Conservation (phyloP, 1,140 invertebrate genomes). For the Paraescarpia echinospica region DNA sequence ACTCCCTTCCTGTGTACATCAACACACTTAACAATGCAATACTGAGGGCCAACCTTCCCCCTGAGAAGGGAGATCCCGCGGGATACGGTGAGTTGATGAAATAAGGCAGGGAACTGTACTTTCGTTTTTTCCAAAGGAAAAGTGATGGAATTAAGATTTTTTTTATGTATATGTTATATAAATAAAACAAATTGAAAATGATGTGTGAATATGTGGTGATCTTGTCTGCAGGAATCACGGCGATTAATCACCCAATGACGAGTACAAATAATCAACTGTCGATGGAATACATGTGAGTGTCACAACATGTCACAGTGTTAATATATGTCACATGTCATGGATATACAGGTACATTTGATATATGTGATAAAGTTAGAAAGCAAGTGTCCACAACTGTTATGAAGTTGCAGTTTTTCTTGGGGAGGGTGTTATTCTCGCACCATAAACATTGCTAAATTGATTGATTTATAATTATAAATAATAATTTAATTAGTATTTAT, state of each 20-base stretch:
- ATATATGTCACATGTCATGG: neutral
- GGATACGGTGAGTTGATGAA: constrained; percentile 59
- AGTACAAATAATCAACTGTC: constrained; percentile 60
- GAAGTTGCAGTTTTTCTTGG: neutral
- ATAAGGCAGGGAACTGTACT: too few relatives aligned
- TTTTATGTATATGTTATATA: neutral
- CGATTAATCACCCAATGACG: constrained; percentile 70
- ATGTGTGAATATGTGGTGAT: neutral
- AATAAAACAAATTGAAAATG: neutral
- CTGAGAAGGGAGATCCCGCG: constrained; percentile 66
- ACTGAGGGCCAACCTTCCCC: constrained; percentile 55
- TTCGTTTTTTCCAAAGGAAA: too few relatives aligned
- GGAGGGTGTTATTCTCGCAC: too few relatives aligned
- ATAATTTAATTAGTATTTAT: too few relatives aligned
- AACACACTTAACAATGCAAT: constrained; percentile 70
- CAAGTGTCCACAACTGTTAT: neutral
- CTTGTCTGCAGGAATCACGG: constrained; percentile 59
- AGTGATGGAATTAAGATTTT: too few relatives aligned
- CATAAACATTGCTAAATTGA: too few relatives aligned
- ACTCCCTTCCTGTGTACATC: constrained; percentile 71
- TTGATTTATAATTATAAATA: too few relatives aligned
- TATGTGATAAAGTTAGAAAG: too few relatives aligned
- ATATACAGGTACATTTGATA: neutral
- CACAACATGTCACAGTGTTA: neutral
- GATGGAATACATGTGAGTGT: constrained; percentile 41